Evolutionary conservation across 2,888 invertebrate species (phyloP), one percentile per base, ranked within the genome.

Genomic region (Sipha maydis): DNA sequence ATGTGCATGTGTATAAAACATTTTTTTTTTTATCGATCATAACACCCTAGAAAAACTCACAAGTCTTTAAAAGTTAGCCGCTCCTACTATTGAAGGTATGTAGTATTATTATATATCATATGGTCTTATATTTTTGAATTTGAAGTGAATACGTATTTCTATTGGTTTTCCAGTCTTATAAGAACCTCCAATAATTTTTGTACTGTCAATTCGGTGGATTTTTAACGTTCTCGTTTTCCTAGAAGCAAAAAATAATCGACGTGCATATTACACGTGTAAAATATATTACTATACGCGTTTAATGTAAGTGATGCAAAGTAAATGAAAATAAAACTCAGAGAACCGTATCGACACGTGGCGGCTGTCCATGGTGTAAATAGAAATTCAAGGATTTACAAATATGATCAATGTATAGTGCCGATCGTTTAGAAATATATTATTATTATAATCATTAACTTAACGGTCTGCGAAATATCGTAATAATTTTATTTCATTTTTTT

Each of bases 321-420:
- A 83, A 73, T 14, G 73, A 83, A 73, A 34, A 83, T 25, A 71
- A 31, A 28, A 69, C 9, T 19, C 28, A 78, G 48, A 56, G 54
- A 73, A 73, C 73, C 78, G 78, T 78, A 28, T 78, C 76, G 71
- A 71, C 71, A 17, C 25, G 25, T 14, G 25, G 21, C n/a, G 3
- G 48, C 48, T 17, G 21, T 21, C 5, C 14, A 28, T 19, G n/a
- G 28, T 11, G n/a, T n/a, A n/a, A 9, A 11, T 21, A 28, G 38
- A 61, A 76, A 75, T 76, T 75, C 84, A 84, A 76, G 84, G 84
- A 61, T 61, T 38, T 48, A 19, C 71, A 31, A 69, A 4, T 4
- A 31, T 31, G 48, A 21, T 8, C 69, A 19, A 1, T 25, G 8
- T 61, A 61, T 71, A 2, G 4, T 3, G 71, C 31, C n/a, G 67